Percentiles rank a stretch among this genome's conserved stretches.
phyloP scores from a whole-genome alignment of 30 jellyfish, hydroid and myxozoan species.

The Catostylus mosaicus region DNA sequence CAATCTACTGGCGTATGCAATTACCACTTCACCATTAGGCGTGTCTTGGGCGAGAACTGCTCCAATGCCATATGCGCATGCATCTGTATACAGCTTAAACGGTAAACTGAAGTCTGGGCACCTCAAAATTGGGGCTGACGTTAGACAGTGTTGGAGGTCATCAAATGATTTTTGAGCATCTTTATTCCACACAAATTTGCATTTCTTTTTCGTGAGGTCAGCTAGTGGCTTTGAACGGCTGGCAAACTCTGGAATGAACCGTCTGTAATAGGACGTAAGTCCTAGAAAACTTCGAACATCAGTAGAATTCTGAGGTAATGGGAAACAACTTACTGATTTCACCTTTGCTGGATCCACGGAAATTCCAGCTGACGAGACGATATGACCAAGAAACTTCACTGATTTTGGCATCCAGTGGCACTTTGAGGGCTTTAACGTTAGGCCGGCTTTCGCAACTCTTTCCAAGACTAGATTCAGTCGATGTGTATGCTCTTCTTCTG shows the following conservation, averaged over 20 bases:
- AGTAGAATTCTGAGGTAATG: constrained; percentile 15
- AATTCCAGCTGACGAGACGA: constrained; percentile 35
- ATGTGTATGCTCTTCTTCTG: constrained; percentile 39
- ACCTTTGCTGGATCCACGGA: constrained; percentile 47
- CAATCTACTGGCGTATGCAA: constrained; percentile 50
- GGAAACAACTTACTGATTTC: constrained; percentile 25
- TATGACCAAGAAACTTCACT: constrained; percentile 61
- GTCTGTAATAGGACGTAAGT: constrained; percentile 34
- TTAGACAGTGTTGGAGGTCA: constrained; percentile 37
- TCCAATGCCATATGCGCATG: constrained; percentile 63
- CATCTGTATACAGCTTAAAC: constrained; percentile 58
- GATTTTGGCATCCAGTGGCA: constrained; percentile 45
- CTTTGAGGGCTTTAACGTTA: constrained; percentile 38
- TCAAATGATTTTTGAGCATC: constrained; percentile 50
- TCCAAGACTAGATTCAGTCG: constrained; percentile 42
- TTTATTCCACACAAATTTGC: constrained; percentile 39
- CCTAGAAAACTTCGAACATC: constrained; percentile 48
- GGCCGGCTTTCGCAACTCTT: constrained; percentile 49
- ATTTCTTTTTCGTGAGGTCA: constrained; percentile 51
- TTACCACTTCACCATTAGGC: constrained; percentile 35
- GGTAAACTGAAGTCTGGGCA: constrained; percentile 44
- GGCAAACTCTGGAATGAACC: constrained; percentile 46
- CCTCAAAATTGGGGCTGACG: constrained; percentile 50
- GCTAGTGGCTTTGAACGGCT: constrained; percentile 29
- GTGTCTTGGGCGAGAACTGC: constrained; percentile 65